Evolutionary conservation across 1,140 invertebrate genomes (phyloP), one percentile per base, ranked within the genome.

Genomic region (Ditylenchus dipsaci): DNA sequence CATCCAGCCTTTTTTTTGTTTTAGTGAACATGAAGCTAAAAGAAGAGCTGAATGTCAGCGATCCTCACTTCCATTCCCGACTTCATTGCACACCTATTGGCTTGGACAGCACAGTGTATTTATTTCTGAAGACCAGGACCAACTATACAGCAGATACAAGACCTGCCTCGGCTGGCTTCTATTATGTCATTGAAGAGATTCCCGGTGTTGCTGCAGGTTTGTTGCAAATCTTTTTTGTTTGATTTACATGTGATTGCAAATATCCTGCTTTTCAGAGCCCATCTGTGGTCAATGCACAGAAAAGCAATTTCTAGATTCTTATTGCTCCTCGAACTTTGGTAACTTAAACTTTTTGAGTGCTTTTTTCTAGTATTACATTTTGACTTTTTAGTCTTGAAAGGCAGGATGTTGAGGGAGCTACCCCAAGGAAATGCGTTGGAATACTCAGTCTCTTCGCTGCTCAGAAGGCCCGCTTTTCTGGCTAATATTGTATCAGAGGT

Each of bases 401-500:
- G 49, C 3, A 19, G 49, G 49, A 21, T 53, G n/a, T 53, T 53
- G 49, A 19, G 49, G 8, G 49, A 53, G 23, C n/a, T 53, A 1
- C 49, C 49, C 8, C 49, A 53, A 53, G 49, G 49, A 53, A 53
- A 53, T 53, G 49, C 49, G n/a, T 17, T 53, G 3, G 49, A 53
- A 53, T 53, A 21, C 15, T 53, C 49, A 21, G 49, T 53, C 3
- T 21, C 49, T 8, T 7, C n/a, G 8, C n/a, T 53, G 8, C 49
- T 53, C n/a, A 53, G 49, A 15, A 53, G 49, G n/a, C 49, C 49
- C 3, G 49, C 49, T 53, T 53, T 53, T 53, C 3, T 53, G 15
- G 49, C n/a, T 19, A 53, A 53, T 53, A 53, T 53, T 21, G 23
- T 53, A 3, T 53, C 49, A 26, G 23, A 19, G n/a, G 49, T 53